These are phyloP conservation scores for Pseudochirops cupreus DNA, from an alignment of 2,797 vertebrate species.

Conservation along the genomic window DNA sequence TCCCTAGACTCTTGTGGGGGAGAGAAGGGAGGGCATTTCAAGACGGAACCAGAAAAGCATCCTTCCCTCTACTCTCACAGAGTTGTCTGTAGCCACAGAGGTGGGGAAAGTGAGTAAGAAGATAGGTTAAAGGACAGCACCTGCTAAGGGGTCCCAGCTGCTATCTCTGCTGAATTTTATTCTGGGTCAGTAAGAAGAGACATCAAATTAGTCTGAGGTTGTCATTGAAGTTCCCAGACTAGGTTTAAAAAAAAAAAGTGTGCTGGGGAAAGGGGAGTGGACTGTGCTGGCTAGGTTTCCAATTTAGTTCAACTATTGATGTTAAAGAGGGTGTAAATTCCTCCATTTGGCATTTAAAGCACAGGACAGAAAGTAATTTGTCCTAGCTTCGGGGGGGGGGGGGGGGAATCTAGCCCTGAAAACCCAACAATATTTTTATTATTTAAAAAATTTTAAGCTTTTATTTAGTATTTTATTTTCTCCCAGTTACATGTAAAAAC, in stretches of 20 bases:
- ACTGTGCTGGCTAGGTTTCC: neutral
- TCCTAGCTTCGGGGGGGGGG: neutral
- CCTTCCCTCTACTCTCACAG: neutral
- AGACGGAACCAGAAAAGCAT: neutral
- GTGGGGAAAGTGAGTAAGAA: neutral
- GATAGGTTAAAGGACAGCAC: neutral
- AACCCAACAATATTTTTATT: neutral
- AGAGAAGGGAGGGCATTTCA: neutral
- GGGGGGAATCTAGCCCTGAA: neutral
- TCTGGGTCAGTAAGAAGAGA: neutral
- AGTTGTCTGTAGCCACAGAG: neutral
- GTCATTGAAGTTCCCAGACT: neutral
- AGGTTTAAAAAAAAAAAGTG: neutral
- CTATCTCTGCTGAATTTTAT: neutral
- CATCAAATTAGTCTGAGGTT: neutral
- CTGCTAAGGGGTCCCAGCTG: neutral
- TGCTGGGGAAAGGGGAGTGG: neutral
- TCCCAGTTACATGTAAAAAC: too few relatives aligned
- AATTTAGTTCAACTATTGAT: neutral
- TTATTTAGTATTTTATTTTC: too few relatives aligned
- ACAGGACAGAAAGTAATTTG: neutral
- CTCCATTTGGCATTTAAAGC: neutral
- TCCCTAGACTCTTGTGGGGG: neutral
- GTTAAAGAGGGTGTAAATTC: neutral
- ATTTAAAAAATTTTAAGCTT: too few relatives aligned